Evolutionary conservation across 2,113 vertebrate species (phyloP), one percentile per base, ranked within the genome.

Genomic region (Grus americana): DNA sequence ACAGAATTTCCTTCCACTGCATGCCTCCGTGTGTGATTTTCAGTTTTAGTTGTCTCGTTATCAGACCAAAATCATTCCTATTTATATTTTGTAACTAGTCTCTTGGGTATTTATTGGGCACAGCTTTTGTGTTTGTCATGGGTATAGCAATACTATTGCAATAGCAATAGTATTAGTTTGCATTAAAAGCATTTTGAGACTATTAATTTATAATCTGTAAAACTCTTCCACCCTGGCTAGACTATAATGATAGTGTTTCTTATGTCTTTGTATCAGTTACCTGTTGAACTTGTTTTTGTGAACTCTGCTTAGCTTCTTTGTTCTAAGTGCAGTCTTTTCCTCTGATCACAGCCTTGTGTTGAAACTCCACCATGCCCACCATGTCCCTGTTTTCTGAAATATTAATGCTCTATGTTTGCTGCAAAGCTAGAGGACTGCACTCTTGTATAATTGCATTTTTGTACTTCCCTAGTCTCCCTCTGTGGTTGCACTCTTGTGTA

Each of bases 241-340:
- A 85, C 61, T 85, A 15, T 75, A 89, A 74, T 29, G 55, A 63
- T 38, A 72, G 38, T 30, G 20, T 73, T 91, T 63, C 52, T 92
- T 90, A 71, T 9, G 58, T 68, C 46, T 96, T 92, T 70, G 73
- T 86, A 76, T 86, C 79, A 82, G 79, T 95, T 95, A 97, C 78
- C 92, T 92, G 76, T 81, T 93, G 92, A 93, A 81, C 42, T 86
- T 49, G 42, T 24, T 89, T 90, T 87, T 26, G 36, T 94, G 83
- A 78, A 32, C 36, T 57, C 68, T 84, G 44, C 82, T 71, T 81
- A 34, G 46, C 27, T 79, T 24, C 61, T 52, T 71, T 85, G 65
- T 92, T 85, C 55, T 27, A 50, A 59, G 40, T 16, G 5, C 12
- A 47, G n/a, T 55, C 71, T 89, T 93, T 42, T 44, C 34, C 20